These are phyloP conservation scores for Nerophis ophidion DNA, from an alignment of 2,113 vertebrate genomes.

Conservation along the genomic window DNA sequence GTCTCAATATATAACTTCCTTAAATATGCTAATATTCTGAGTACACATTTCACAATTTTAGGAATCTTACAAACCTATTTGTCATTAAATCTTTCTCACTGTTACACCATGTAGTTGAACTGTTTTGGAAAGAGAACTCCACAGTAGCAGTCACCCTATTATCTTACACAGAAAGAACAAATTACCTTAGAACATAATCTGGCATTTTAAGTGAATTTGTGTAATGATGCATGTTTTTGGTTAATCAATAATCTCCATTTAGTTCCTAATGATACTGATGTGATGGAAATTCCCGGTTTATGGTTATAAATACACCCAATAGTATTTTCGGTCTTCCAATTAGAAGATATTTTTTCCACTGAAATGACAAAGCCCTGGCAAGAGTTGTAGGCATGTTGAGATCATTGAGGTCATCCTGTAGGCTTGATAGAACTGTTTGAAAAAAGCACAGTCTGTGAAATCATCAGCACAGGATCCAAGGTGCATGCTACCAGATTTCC, in stretches of 20 bases:
- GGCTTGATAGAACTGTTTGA: slow-evolving; percentile 40
- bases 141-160: slow-evolving; percentile 5
- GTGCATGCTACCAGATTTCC: slow-evolving; percentile 16
- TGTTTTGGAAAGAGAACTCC: background rate
- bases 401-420: slow-evolving; percentile 60
- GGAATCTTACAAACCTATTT: slow-evolving; percentile 10
- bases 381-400: slow-evolving; percentile 54
- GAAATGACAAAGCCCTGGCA: slow-evolving; percentile 45
- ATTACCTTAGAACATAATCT: slow-evolving; percentile 16
- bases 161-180: slow-evolving; percentile 8
- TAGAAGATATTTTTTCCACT: slow-evolving; percentile 45
- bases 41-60: background rate
- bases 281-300: slow-evolving; percentile 6
- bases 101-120: background rate
- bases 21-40: background rate
- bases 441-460: slow-evolving; percentile 31
- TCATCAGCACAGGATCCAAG: slow-evolving; percentile 34
- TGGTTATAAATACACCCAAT: slow-evolving; percentile 6
- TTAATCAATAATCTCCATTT: background rate
- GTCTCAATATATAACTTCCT: background rate
- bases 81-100: background rate
- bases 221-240: background rate
- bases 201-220: background rate
- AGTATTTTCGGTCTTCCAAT: slow-evolving; percentile 25
- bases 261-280: slow-evolving; percentile 11